Percentiles rank a stretch among this genome's conserved stretches.
These are phyloP conservation scores for Lymantria dispar DNA, from an alignment of 2,888 invertebrate genomes.

Conservation along the genomic window DNA sequence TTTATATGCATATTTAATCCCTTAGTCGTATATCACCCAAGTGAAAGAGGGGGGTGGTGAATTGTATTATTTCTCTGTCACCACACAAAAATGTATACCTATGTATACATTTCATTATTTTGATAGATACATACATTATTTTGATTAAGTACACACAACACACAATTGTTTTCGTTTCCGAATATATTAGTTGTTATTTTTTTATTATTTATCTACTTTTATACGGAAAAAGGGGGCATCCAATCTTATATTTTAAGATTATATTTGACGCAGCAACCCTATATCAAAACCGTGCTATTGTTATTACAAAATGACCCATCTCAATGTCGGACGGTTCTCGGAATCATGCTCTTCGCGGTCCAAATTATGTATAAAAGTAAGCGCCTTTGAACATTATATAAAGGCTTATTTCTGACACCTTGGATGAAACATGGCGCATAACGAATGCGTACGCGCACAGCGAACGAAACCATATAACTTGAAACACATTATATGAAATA, in stretches of 20 bases:
- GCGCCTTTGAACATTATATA: conserved; percentile 67
- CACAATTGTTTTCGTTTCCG: too few relatives aligned
- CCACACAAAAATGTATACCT: too few relatives aligned
- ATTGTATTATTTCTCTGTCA: too few relatives aligned
- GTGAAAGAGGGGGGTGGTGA: too few relatives aligned
- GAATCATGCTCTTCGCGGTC: conserved; percentile 50
- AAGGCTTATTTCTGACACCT: conserved; percentile 78
- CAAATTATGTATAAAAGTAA: conserved; percentile 48
- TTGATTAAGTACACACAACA: too few relatives aligned
- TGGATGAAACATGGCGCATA: conserved; percentile 70
- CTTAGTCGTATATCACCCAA: too few relatives aligned
- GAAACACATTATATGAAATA: conserved; percentile 52
- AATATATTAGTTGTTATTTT: too few relatives aligned
- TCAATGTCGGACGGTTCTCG: conserved; percentile 75
- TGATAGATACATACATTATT: too few relatives aligned
- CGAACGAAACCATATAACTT: conserved; percentile 38
- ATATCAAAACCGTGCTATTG: conserved; percentile 47
- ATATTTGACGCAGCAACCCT: conserved; percentile 49
- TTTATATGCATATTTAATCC: too few relatives aligned
- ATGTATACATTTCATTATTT: too few relatives aligned
- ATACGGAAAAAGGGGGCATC: too few relatives aligned
- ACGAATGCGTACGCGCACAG: conserved; percentile 55
- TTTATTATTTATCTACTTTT: too few relatives aligned
- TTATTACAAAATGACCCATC: conserved; percentile 80
- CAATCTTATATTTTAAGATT: conserved; percentile 6